Evolutionary conservation across 2,797 vertebrate species (phyloP), one percentile per base, ranked within the genome.

Genomic region (Otolemur crassicaudatus): DNA sequence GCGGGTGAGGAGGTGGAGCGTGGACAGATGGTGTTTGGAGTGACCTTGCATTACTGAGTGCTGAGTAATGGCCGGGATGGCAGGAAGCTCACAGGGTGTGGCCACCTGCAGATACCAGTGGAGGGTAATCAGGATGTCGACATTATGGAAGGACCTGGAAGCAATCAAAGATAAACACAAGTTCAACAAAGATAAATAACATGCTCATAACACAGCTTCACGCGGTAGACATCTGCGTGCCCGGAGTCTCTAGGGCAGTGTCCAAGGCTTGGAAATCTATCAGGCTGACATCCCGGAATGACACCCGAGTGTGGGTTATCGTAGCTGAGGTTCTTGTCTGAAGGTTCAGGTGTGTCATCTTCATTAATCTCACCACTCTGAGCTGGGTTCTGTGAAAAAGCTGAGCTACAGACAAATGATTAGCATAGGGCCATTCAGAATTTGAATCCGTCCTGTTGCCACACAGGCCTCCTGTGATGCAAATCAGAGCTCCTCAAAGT

Each of bases 1-100:
- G 83, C 2, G 12, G 94, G 85, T 80, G 65, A 49, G 70, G 89
- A 67, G 63, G 40, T 13, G 2, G 65, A 25, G 80, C 22, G 12
- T 31, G 97, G 97, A 95, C 98, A 98, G 98, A 98, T 98, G 98
- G 98, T 75, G 79, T 90, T 90, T 23, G 73, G 97, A 98, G 97
- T 98, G 98, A 98, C 98, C 98, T 98, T 97, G 98, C n/a, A 40
- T 86, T 87, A 43, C 73, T 1, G 3, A 60, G 3, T 93, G 93
- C 98, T 80, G 98, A 96, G 97, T 65, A 72, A 65, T 0, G 88
- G 60, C 87, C 94, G 96, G 96, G 95, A 86, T 89, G 0, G 5
- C 25, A 25, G 97, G 97, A 81, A 93, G 96, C 29, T 1, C 27
- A 20, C 84, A 80, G 97, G 83, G 96, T 90, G 97, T 90, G 86